Evolutionary conservation across 2,888 invertebrate genomes (phyloP).

Genomic region (Tetropium fuscum): DNA sequence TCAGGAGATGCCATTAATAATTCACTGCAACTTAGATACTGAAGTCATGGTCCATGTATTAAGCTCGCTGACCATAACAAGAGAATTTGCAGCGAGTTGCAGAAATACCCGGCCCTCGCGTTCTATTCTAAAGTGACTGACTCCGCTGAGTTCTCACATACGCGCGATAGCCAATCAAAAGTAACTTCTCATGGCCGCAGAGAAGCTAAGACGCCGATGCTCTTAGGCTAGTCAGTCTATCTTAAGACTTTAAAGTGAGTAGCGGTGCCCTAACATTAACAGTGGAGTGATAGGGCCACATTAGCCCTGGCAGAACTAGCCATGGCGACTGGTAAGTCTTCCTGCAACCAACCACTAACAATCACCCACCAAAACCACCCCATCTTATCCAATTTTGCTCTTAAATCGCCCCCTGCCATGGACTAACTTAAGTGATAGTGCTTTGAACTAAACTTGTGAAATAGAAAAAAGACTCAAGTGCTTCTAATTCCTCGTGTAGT

Average conservation of each 20-base stretch:
- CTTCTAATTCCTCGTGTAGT: conserved; percentile 28
- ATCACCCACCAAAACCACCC: conserved; percentile 11
- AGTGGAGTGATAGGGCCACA: conserved; percentile 57
- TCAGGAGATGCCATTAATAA: conserved; percentile 28
- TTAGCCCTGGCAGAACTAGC: conserved; percentile 56
- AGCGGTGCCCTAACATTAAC: conserved; percentile 52
- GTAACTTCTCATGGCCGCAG: conserved; percentile 51
- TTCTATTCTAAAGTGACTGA: conserved; percentile 29
- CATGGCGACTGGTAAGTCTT: conserved; percentile 58
- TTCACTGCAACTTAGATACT: conserved; percentile 32
- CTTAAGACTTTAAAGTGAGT: conserved; percentile 58
- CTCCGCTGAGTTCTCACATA: conserved; percentile 48
- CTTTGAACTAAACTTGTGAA: conserved; percentile 31
- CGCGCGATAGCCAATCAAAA: conserved; percentile 50
- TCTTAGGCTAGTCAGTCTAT: conserved; percentile 55
- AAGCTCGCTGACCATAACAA: conserved; percentile 42
- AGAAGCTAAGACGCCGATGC: conserved; percentile 53
- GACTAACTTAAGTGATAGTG: conserved; percentile 36
- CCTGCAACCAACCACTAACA: conserved; percentile 30
- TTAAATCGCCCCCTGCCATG: conserved; percentile 2
- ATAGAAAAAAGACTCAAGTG: conserved; percentile 23
- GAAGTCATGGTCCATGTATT: conserved; percentile 45
- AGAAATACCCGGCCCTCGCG: conserved; percentile 33
- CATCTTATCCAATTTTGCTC: conserved; percentile 21
- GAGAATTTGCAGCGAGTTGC: conserved; percentile 36